Conservation (phyloP, 30 jellyfish, hydroid and myxozoan species). For the Phacellophora camtschatica region DNA sequence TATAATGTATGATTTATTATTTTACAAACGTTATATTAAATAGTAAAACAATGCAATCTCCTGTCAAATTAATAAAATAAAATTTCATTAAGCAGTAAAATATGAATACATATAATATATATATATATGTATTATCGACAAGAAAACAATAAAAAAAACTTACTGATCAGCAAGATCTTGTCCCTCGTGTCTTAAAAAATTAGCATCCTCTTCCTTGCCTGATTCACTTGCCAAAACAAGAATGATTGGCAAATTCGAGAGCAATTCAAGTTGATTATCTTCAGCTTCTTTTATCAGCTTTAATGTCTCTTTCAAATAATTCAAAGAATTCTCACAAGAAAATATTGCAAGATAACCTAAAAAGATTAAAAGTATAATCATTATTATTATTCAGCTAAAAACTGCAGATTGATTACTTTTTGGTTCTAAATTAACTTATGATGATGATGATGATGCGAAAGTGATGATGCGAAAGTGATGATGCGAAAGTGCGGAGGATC, state of each 20-base stretch:
- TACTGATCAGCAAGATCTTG: slow-evolving; percentile 86
- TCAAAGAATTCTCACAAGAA: slow-evolving; percentile 77
- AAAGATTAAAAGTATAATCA: too few species aligned
- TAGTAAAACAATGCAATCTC: too few species aligned
- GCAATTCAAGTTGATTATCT: slow-evolving; percentile 41
- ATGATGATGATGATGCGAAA: too few species aligned
- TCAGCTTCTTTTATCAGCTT: slow-evolving; percentile 55
- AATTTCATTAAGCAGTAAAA: not conserved
- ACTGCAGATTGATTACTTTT: too few species aligned
- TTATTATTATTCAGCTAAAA: too few species aligned
- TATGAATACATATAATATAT: not conserved
- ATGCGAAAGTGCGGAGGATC: too few species aligned
- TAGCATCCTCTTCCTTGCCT: slow-evolving; percentile 78
- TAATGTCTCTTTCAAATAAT: slow-evolving; percentile 56
- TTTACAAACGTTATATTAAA: too few species aligned
- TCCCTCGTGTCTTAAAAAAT: slow-evolving; percentile 70
- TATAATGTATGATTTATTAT: too few species aligned
- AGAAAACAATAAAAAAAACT: not conserved
- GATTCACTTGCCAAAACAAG: slow-evolving; percentile 84
- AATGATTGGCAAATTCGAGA: slow-evolving; percentile 67
- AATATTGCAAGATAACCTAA: slow-evolving; percentile 94
- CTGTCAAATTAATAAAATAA: too few species aligned
- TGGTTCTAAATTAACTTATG: too few species aligned
- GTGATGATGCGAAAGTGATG: too few species aligned
- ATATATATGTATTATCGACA: not conserved